Percentiles rank a stretch among this genome's conserved stretches.
These are phyloP conservation scores for Callithrix jacchus DNA, from an alignment of 2,113 vertebrate species.

Conservation along the genomic window DNA sequence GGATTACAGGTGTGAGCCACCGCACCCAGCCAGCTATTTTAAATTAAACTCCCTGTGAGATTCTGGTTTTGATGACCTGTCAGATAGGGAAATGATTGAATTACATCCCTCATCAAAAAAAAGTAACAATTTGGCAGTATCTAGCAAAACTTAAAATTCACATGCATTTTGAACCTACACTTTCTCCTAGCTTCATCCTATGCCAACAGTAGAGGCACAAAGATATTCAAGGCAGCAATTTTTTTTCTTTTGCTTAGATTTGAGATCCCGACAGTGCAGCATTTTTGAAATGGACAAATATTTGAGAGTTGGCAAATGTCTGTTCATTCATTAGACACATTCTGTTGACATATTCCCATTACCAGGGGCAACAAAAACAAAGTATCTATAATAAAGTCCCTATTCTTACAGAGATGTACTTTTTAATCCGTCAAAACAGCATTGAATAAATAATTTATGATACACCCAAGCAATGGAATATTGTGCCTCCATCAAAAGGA, in stretches of 20 bases:
- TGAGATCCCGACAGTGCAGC: background rate
- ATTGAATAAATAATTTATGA: constrained; percentile 12
- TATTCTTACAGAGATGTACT: constrained; percentile 26
- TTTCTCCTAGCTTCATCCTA: constrained; percentile 1
- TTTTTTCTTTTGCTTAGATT: no score
- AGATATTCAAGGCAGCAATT: background rate
- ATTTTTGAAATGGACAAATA: constrained; percentile 38
- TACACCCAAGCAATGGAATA: background rate
- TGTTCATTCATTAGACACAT: background rate
- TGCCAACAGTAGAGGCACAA: background rate
- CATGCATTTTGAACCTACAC: background rate
- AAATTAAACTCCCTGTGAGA: background rate
- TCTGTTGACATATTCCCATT: background rate
- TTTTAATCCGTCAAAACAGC: constrained; percentile 1
- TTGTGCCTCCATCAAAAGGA: background rate
- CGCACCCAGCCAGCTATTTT: background rate
- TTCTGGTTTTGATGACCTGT: background rate
- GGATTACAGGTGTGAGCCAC: background rate
- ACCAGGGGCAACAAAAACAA: background rate
- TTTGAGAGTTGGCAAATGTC: background rate
- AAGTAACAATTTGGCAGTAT: background rate
- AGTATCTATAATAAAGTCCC: background rate
- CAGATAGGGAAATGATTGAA: background rate
- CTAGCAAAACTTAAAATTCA: constrained; percentile 17
- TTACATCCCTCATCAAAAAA: constrained; percentile 25